Evolutionary conservation across 1,140 invertebrate genomes (phyloP).

Genomic region (Orius insidiosus): DNA sequence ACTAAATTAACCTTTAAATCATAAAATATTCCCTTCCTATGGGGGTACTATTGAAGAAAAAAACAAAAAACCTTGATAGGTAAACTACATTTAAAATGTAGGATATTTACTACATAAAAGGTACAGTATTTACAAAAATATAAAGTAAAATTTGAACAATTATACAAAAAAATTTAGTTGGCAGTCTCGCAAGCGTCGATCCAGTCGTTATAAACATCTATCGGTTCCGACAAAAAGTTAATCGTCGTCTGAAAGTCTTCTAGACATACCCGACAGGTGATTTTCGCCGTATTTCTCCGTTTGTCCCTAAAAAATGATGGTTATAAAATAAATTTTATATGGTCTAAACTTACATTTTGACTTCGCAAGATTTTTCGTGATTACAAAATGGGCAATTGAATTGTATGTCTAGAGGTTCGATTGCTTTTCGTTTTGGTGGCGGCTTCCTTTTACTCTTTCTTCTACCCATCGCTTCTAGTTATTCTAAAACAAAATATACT

Average conservation of each 20-base stretch:
- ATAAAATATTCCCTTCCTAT: too few species aligned
- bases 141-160: too few species aligned
- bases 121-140: too few species aligned
- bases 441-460: conserved; percentile 95
- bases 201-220: conserved; percentile 99
- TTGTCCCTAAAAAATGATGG: conserved; percentile 57
- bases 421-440: conserved; percentile 82
- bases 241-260: conserved; percentile 96
- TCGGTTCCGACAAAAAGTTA: conserved; percentile 88
- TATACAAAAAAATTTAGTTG: conserved; percentile 36
- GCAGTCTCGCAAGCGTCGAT: conserved; percentile 94
- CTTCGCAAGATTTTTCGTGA: conserved; percentile 98
- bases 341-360: conserved; percentile 86
- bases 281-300: conserved; percentile 74
- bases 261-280: conserved; percentile 84
- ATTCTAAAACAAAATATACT: too few species aligned
- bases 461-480: conserved; percentile 62
- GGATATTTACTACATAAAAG: too few species aligned
- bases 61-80: too few species aligned
- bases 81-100: too few species aligned
- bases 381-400: conserved; percentile 99
- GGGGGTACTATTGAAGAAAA: too few species aligned
- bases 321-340: not conserved
- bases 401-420: conserved; percentile 82
- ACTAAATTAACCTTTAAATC: too few species aligned